phyloP scores from a whole-genome alignment of 2,888 invertebrate genomes.

The Drosophila siamana region DNA sequence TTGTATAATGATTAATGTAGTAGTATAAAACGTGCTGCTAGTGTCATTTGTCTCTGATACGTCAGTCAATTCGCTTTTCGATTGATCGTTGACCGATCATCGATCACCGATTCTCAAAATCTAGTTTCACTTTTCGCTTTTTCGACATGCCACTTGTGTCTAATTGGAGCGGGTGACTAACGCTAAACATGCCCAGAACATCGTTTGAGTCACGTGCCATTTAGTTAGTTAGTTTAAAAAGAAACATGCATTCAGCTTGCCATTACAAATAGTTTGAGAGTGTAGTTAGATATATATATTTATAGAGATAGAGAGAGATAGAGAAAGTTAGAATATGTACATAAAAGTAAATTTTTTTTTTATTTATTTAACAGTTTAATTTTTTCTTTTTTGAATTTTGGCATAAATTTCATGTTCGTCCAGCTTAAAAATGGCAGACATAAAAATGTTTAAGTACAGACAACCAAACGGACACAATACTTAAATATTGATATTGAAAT shows the following conservation, averaged over 20 bases:
- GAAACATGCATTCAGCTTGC: conserved; percentile 73
- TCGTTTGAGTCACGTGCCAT: conserved; percentile 54
- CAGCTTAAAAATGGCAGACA: conserved; percentile 82
- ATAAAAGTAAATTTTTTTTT: conserved; percentile 47
- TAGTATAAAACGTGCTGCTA: conserved; percentile 52
- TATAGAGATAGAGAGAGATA: conserved; percentile 38
- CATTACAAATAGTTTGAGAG: conserved; percentile 53
- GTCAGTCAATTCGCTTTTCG: conserved; percentile 33
- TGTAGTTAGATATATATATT: conserved; percentile 20
- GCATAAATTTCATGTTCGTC: conserved; percentile 68
- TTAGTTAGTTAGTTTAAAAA: conserved; percentile 39
- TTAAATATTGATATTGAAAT: conserved; percentile 71
- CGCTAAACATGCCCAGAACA: conserved; percentile 68
- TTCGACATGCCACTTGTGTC: conserved; percentile 43
- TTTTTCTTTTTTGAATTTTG: conserved; percentile 59
- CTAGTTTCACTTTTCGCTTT: background rate
- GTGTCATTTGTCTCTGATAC: conserved; percentile 38
- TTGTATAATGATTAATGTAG: conserved; percentile 17
- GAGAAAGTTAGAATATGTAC: conserved; percentile 48
- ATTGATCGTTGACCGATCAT: background rate
- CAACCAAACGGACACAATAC: conserved; percentile 83
- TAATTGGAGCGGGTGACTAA: conserved; percentile 46
- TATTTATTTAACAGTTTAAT: conserved; percentile 33
- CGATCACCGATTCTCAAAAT: background rate
- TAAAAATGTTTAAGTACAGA: conserved; percentile 85